These are phyloP conservation scores for Sciurus carolinensis DNA, from an alignment of 2,797 vertebrate species.

Conservation along the genomic window DNA sequence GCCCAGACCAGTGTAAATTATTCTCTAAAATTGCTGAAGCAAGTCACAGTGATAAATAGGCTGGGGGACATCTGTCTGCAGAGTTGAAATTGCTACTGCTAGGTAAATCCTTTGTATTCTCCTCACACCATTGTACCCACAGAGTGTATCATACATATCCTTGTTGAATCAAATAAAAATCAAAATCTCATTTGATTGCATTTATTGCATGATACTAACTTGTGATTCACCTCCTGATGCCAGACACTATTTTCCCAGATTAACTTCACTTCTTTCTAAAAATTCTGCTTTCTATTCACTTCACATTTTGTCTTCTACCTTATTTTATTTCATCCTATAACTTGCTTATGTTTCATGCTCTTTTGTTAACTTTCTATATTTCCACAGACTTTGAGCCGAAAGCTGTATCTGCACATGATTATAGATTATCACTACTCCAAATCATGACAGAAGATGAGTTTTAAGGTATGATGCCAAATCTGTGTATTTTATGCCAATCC, in stretches of 20 bases:
- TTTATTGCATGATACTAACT: background rate
- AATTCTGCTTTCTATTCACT: background rate
- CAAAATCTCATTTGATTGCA: conserved; percentile 41
- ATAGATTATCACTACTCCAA: background rate
- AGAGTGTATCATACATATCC: background rate
- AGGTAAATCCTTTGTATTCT: conserved; percentile 51
- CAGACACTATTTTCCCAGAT: conserved; percentile 1
- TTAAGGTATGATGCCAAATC: background rate
- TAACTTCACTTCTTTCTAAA: background rate
- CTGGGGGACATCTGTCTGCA: conserved; percentile 5
- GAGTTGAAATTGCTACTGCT: background rate
- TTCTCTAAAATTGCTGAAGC: conserved; percentile 58
- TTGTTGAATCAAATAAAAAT: conserved; percentile 68
- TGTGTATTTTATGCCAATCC: background rate
- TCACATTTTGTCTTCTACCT: background rate
- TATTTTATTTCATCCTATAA: conserved; percentile 35
- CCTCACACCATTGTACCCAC: conserved; percentile 5
- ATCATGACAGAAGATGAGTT: background rate
- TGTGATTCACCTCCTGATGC: conserved; percentile 24
- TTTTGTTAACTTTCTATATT: background rate
- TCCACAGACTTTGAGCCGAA: background rate
- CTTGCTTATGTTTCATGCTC: background rate
- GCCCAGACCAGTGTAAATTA: conserved; percentile 31
- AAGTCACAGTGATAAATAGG: conserved; percentile 34
- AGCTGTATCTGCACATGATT: background rate